Base-by-base conservation (phyloP, 1,140 invertebrate species). In the Drosophila jambulina region DNA sequence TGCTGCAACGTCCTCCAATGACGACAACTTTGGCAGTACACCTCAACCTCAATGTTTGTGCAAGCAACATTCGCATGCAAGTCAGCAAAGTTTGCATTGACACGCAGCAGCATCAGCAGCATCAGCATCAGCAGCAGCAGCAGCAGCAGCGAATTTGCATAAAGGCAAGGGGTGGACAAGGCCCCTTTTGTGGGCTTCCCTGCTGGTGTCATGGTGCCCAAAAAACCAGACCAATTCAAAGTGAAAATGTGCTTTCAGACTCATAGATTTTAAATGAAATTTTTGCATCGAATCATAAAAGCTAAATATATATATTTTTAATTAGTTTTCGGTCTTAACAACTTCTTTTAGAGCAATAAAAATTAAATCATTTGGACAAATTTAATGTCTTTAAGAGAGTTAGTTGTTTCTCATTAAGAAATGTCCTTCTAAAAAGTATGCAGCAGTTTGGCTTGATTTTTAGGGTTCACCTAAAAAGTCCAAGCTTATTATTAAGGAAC, bases 21-120 rank as follows among this genome's bases (percentile, higher is more conserved):
- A 80, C 77, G 80, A 88, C 84, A 88, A 88, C 84, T 88, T 88
- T 88, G 69, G 53, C 85, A 88, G 80, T 88, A 80, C 80, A 79
- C 85, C 85, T 90, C 80, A 86, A 79, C 85, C 85, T 90, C 80
- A 86, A 91, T 91, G 86, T 91, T 91, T 91, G 87, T 87, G 80
- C 80, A 91, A 83, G 82, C 87, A 91, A 87, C 87, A 91, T 91
- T 91, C 82, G 83, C 80, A 91, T 91, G 87, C 87, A 91, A 91
- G 87, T 91, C 87, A 91, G 87, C 87, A 91, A 91, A 91, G 87
- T 91, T 91, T 91, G 87, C 82, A 91, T 91, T 91, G 80, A 91
- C 87, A 91, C 87, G 83, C 83, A 86, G 82, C 84, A 88, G 76
- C 83, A 82, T 57, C 78, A 84, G 42, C 78, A 78, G 42, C 78